Conservation (phyloP, 2,888 invertebrate genomes). For the Campopleginae sp. region DNA sequence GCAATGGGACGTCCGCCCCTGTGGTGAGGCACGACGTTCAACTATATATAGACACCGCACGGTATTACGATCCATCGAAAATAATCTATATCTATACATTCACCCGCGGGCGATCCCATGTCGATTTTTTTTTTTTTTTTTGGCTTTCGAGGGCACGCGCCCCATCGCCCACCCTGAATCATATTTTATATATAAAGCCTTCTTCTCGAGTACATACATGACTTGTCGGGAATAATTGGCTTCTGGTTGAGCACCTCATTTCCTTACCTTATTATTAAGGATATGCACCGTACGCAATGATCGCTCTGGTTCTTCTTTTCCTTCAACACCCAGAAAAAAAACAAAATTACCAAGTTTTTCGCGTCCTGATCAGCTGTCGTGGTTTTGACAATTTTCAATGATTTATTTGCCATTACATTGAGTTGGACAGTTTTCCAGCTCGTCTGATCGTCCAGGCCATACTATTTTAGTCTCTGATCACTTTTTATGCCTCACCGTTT, state of each 20-base stretch:
- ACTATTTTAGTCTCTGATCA: background rate
- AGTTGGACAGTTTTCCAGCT: background rate
- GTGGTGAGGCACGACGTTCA: conserved; percentile 55
- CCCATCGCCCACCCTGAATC: conserved; percentile 63
- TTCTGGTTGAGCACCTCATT: conserved; percentile 5
- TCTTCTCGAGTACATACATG: conserved; percentile 31
- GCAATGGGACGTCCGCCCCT: conserved; percentile 69
- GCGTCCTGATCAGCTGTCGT: background rate
- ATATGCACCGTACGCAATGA: background rate
- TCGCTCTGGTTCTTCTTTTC: background rate
- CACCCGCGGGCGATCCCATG: conserved; percentile 48
- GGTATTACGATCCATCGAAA: conserved; percentile 24
- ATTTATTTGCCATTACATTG: background rate
- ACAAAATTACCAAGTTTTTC: background rate
- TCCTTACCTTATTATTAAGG: conserved; percentile 6
- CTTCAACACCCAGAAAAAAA: background rate
- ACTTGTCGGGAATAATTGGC: conserved; percentile 54
- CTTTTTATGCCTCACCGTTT: background rate
- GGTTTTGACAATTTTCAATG: background rate
- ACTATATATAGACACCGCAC: conserved; percentile 31
- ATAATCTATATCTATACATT: conserved; percentile 27
- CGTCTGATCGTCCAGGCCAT: background rate
- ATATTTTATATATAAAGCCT: conserved; percentile 53
- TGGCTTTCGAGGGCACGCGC: conserved; percentile 64
- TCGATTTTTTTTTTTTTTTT: conserved; percentile 62